These are phyloP conservation scores for Rhabdomys dilectus DNA, from an alignment of 2,113 vertebrate genomes.

Conservation along the genomic window DNA sequence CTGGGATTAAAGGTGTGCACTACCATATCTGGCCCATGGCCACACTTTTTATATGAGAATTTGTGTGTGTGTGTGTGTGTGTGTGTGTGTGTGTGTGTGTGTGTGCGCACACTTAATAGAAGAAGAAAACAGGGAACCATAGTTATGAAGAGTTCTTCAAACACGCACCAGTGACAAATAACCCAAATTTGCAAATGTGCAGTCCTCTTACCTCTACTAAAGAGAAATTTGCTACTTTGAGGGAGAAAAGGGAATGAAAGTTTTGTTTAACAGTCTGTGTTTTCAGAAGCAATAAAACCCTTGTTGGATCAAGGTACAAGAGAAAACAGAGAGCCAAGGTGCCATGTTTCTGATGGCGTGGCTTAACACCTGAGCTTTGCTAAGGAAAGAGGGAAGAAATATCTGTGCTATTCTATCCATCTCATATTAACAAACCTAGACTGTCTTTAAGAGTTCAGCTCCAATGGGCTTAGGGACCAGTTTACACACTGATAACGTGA, in stretches of 20 bases:
- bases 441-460: neutral
- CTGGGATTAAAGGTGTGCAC: neutral
- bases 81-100: neutral
- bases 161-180: neutral
- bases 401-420: neutral
- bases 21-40: neutral
- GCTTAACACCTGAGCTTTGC: neutral
- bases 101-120: neutral
- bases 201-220: neutral
- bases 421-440: neutral
- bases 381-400: neutral
- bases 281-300: slow-evolving; percentile 35
- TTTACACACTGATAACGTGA: neutral
- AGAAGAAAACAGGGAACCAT: neutral
- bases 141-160: neutral
- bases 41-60: neutral
- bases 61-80: too few species aligned
- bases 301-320: neutral
- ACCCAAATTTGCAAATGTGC: neutral
- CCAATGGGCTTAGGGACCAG: neutral
- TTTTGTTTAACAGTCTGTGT: neutral
- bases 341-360: neutral
- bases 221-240: neutral
- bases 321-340: neutral
- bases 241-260: neutral